phyloP scores from a whole-genome alignment of 2,888 invertebrate genomes.

The Xanthia togata region DNA sequence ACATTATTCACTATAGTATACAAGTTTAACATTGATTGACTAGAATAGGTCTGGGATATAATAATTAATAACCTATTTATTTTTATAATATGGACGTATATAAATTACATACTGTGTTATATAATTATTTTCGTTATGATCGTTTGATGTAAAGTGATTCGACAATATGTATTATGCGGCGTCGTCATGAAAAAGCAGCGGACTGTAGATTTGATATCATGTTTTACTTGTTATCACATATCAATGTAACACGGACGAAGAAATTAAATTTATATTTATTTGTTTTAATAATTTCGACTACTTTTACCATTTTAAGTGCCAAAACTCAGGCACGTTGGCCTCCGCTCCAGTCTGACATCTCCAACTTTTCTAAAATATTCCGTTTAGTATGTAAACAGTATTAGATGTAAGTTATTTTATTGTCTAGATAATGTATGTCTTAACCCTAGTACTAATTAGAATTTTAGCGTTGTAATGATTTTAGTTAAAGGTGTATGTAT shows the following conservation, averaged over 20 bases:
- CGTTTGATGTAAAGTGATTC: slow-evolving; percentile 63
- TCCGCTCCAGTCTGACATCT: slow-evolving; percentile 73
- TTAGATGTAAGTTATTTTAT: slow-evolving; percentile 88
- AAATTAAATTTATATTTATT: slow-evolving; percentile 31
- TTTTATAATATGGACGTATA: slow-evolving; percentile 70
- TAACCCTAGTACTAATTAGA: slow-evolving; percentile 85
- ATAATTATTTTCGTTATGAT: slow-evolving; percentile 50
- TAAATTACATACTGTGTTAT: slow-evolving; percentile 50
- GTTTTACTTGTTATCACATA: slow-evolving; percentile 62
- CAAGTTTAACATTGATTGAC: slow-evolving; percentile 48
- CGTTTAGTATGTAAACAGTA: slow-evolving; percentile 85
- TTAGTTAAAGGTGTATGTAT: slow-evolving; percentile 85
- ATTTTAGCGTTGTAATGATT: slow-evolving; percentile 82
- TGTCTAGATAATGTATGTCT: slow-evolving; percentile 88
- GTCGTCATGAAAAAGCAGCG: slow-evolving; percentile 36
- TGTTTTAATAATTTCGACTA: slow-evolving; percentile 44
- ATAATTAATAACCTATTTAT: slow-evolving; percentile 75
- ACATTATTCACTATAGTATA: slow-evolving; percentile 56
- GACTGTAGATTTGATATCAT: slow-evolving; percentile 48
- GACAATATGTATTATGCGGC: slow-evolving; percentile 68
- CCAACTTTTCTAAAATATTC: slow-evolving; percentile 80
- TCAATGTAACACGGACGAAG: slow-evolving; percentile 55
- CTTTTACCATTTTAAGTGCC: slow-evolving; percentile 75
- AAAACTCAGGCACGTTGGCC: slow-evolving; percentile 77
- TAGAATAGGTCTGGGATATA: slow-evolving; percentile 65